phyloP scores from a whole-genome alignment of 2,113 vertebrate genomes.

The Perognathus longimembris region DNA sequence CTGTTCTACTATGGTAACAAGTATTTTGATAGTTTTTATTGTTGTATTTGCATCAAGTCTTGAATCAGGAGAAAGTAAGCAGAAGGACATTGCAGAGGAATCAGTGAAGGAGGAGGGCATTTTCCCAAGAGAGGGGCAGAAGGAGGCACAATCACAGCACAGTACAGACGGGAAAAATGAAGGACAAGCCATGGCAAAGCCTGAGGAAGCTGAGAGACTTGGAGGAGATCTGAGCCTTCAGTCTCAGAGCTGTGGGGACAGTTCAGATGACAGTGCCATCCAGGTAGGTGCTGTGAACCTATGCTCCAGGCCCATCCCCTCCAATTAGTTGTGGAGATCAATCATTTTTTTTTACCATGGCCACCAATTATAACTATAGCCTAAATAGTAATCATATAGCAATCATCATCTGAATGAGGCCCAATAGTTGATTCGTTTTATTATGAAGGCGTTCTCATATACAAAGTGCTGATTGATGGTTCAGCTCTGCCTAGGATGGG shows the following conservation, averaged over 20 bases:
- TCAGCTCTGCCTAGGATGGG: not conserved
- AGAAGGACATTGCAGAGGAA: constrained; percentile 88
- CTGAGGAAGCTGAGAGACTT: constrained; percentile 61
- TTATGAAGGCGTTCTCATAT: not conserved
- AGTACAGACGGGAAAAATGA: constrained; percentile 78
- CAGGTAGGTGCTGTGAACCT: constrained; percentile 86
- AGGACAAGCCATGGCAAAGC: constrained; percentile 75
- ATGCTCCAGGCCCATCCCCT: not conserved
- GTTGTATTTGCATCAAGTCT: constrained; percentile 81
- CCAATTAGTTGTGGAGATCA: not conserved
- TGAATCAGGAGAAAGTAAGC: constrained; percentile 82
- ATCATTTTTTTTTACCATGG: not conserved
- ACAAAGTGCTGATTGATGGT: not conserved
- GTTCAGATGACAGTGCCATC: constrained; percentile 75
- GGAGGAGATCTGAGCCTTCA: constrained; percentile 67
- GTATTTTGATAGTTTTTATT: constrained; percentile 63
- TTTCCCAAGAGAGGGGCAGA: constrained; percentile 84
- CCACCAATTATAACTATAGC: not conserved
- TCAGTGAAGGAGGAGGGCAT: constrained; percentile 83
- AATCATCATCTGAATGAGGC: not conserved
- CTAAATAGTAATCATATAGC: not conserved
- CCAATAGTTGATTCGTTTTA: not conserved
- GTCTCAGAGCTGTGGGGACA: constrained; percentile 71
- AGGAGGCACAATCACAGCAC: constrained; percentile 86
- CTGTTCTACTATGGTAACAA: constrained; percentile 37